These are phyloP conservation scores for Plectrocnemia conspersa DNA, from an alignment of 1,140 invertebrate species.

Conservation along the genomic window DNA sequence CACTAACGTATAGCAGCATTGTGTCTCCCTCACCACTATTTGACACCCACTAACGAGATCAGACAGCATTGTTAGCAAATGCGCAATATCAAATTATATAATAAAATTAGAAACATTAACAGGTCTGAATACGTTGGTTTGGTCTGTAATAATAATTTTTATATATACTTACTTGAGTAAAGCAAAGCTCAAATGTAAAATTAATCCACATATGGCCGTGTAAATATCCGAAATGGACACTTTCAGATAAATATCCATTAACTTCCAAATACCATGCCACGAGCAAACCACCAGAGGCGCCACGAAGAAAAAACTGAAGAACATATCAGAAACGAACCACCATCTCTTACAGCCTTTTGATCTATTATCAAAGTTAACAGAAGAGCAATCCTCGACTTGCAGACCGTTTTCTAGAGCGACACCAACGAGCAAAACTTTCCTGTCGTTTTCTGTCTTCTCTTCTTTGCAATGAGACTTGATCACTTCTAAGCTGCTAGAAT, in stretches of 20 bases:
- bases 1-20: no score
- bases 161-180: conserved; percentile 40
- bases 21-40: background rate
- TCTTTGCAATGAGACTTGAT: no score
- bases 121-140: background rate
- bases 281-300: conserved; percentile 58
- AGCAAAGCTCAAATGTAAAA: conserved; percentile 48
- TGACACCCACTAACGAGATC: no score
- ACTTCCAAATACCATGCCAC: conserved; percentile 62
- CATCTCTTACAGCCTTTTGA: conserved; percentile 22
- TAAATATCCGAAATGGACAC: conserved; percentile 48
- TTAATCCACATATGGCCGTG: conserved; percentile 47
- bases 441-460: background rate
- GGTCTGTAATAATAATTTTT: background rate
- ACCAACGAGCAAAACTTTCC: background rate
- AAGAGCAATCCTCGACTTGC: background rate
- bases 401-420: background rate
- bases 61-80: no score
- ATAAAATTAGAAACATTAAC: conserved; percentile 24
- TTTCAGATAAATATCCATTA: conserved; percentile 56
- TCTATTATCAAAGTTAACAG: no score
- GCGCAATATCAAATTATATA: no score
- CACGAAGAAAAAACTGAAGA: conserved; percentile 45
- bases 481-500: no score
- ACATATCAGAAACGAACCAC: conserved; percentile 20